Percentiles rank a stretch among this genome's conserved stretches.
Evolutionary conservation across 2,888 invertebrate species (phyloP).

Genomic region (Cordilura impudica): DNA sequence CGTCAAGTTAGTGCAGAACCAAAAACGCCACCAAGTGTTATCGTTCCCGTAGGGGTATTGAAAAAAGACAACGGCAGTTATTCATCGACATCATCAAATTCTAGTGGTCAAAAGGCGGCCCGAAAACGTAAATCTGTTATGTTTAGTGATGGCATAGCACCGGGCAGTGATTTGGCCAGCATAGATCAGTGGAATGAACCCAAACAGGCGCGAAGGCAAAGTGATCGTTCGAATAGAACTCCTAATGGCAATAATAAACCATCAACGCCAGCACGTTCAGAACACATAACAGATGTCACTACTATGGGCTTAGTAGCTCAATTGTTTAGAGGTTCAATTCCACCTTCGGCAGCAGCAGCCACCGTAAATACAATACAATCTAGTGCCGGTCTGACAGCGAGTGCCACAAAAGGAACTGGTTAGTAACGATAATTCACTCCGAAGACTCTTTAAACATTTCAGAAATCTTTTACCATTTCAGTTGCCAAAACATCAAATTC

Average conservation of each 20-base stretch:
- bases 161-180: slow-evolving; percentile 89
- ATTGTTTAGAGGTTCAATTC: slow-evolving; percentile 74
- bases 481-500: slow-evolving; percentile 32
- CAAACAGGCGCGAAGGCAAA: slow-evolving; percentile 74
- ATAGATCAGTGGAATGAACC: slow-evolving; percentile 81
- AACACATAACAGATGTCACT: slow-evolving; percentile 66
- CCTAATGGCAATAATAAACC: slow-evolving; percentile 64
- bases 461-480: neutral
- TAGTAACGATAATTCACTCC: neutral
- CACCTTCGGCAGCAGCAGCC: slow-evolving; percentile 72
- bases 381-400: neutral
- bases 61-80: slow-evolving; percentile 79
- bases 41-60: slow-evolving; percentile 90
- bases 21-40: slow-evolving; percentile 84
- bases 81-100: slow-evolving; percentile 69
- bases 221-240: slow-evolving; percentile 59
- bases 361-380: slow-evolving; percentile 65
- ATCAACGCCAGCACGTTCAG: slow-evolving; percentile 67
- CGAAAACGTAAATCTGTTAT: slow-evolving; percentile 87
- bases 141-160: slow-evolving; percentile 93
- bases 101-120: slow-evolving; percentile 73
- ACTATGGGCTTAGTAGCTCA: slow-evolving; percentile 73
- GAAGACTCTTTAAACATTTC: neutral
- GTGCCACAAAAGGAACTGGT: slow-evolving; percentile 16
- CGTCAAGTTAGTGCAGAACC: slow-evolving; percentile 82